Evolutionary conservation across 2,888 invertebrate genomes (phyloP).

Genomic region (Artemia sinica): DNA sequence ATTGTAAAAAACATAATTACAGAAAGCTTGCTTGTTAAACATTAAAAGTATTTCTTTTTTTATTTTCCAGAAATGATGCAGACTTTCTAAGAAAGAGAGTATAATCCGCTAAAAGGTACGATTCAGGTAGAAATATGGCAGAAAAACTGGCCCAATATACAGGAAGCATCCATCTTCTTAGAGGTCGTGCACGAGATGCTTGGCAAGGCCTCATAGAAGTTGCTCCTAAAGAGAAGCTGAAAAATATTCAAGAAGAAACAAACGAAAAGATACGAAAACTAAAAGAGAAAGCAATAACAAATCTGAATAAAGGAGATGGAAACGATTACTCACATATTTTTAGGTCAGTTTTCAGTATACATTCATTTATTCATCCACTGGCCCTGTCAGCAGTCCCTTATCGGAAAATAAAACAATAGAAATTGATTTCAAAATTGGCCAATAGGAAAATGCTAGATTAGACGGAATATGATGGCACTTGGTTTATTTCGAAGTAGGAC

Average conservation of each 20-base stretch:
- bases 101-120: no score
- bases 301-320: constrained; percentile 25
- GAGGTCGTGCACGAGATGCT: constrained; percentile 26
- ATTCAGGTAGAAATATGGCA: neutral
- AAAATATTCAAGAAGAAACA: constrained; percentile 45
- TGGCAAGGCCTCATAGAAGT: constrained; percentile 23
- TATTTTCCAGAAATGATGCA: no score
- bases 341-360: constrained; percentile 35
- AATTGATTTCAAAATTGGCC: no score
- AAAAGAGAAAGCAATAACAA: constrained; percentile 35
- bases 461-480: no score
- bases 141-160: constrained; percentile 27
- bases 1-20: no score
- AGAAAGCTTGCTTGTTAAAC: no score
- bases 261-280: constrained; percentile 44
- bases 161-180: constrained; percentile 25
- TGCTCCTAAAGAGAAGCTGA: constrained; percentile 36
- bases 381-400: neutral
- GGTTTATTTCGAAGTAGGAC: no score
- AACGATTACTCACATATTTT: constrained; percentile 48
- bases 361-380: neutral
- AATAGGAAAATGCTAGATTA: no score
- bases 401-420: no score
- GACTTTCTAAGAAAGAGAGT: no score
- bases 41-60: no score